These are phyloP conservation scores for Sclerodermus sp. DNA, from an alignment of 2,888 invertebrate genomes.

Conservation along the genomic window DNA sequence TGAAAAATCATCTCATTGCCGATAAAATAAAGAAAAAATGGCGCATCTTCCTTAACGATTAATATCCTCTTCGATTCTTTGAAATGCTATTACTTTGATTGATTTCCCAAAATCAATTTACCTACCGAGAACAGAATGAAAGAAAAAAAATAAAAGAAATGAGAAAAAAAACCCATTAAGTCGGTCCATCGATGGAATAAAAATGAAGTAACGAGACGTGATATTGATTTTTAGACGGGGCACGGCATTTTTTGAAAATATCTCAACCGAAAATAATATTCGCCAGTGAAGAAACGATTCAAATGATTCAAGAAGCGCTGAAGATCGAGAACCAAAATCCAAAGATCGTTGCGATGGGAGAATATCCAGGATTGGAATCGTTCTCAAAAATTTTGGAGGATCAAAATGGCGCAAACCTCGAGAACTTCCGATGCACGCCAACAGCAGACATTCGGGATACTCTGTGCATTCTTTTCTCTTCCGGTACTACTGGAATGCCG, in stretches of 20 bases:
- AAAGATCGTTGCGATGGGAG: conserved; percentile 33
- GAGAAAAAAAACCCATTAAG: background rate
- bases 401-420: conserved; percentile 22
- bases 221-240: conserved; percentile 26
- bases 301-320: conserved; percentile 17
- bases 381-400: conserved; percentile 28
- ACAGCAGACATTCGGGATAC: too few species aligned
- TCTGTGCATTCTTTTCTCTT: conserved; percentile 45
- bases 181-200: background rate
- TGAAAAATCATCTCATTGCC: too few species aligned
- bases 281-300: conserved; percentile 15
- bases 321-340: conserved; percentile 19
- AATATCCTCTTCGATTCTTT: too few species aligned
- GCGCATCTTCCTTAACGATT: too few species aligned
- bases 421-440: conserved; percentile 26
- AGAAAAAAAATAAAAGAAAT: conserved; percentile 10
- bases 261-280: conserved; percentile 42
- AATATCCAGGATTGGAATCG: conserved; percentile 18
- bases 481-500: conserved; percentile 47
- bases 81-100: too few species aligned
- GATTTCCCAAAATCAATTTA: too few species aligned
- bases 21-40: too few species aligned
- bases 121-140: too few species aligned
- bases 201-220: background rate
- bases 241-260: conserved; percentile 30